Evolutionary conservation across 2,113 vertebrate genomes (phyloP).

Genomic region (Prionailurus viverrinus): DNA sequence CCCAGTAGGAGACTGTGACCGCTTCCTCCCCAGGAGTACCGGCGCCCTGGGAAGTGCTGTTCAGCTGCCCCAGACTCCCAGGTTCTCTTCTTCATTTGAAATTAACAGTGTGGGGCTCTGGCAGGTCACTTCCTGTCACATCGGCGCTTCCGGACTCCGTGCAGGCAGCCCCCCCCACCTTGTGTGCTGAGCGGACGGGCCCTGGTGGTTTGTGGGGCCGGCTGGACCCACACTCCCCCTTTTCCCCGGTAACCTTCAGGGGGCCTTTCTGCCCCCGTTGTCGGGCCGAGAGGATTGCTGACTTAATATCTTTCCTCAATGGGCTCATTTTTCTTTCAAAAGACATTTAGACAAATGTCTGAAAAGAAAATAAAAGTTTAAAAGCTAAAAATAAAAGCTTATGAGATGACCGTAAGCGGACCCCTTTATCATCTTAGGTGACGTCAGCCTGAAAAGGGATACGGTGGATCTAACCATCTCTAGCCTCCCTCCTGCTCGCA

Average conservation of each 20-base stretch:
- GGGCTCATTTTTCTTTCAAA: neutral
- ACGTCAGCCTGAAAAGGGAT: neutral
- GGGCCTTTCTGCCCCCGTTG: neutral
- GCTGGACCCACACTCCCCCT: accelerated
- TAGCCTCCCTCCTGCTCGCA: neutral
- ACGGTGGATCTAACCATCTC: accelerated
- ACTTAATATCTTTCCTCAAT: neutral
- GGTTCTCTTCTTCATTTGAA: neutral
- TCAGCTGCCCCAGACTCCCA: accelerated
- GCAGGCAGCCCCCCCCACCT: accelerated
- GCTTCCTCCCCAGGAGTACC: neutral
- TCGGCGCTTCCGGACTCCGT: accelerated
- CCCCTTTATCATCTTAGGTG: neutral
- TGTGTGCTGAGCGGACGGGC: neutral
- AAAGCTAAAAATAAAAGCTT: neutral
- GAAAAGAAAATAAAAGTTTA: too few species aligned
- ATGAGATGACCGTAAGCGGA: neutral
- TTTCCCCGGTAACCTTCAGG: accelerated
- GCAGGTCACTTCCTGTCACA: accelerated
- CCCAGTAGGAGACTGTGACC: accelerated
- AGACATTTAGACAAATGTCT: neutral
- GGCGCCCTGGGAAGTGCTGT: accelerated
- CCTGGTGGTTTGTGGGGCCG: neutral
- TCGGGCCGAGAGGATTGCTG: neutral
- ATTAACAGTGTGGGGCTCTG: accelerated